Evolutionary conservation across 2,113 vertebrate species (phyloP).

Genomic region (Atrichornis clamosus): DNA sequence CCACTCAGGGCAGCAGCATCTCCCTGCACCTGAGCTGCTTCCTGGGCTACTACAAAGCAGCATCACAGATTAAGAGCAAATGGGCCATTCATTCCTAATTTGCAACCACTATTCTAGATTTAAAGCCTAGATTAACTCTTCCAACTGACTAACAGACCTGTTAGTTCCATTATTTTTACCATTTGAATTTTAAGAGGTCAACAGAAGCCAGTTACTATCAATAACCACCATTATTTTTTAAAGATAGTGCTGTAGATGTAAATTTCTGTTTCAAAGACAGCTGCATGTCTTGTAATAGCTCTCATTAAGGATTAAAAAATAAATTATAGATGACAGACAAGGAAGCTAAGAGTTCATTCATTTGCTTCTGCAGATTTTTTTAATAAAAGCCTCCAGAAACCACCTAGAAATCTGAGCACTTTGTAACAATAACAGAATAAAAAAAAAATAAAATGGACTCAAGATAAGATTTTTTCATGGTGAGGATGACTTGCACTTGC

Average conservation of each 20-base stretch:
- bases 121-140: neutral
- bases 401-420: neutral
- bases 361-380: neutral
- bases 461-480: neutral
- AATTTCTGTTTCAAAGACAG: neutral
- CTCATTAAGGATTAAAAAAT: neutral
- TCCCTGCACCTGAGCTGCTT: neutral
- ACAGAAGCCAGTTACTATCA: neutral
- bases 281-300: neutral
- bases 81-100: neutral
- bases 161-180: neutral
- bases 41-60: neutral
- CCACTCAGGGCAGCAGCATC: neutral
- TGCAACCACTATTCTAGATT: neutral
- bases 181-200: neutral
- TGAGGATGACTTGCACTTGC: conserved; percentile 37
- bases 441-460: neutral
- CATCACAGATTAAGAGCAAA: neutral
- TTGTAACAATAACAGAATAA: neutral
- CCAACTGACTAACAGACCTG: neutral
- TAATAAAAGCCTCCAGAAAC: neutral
- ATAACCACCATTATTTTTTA: neutral
- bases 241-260: neutral
- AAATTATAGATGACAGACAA: neutral
- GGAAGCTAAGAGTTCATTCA: neutral